These are phyloP conservation scores for Catocala fraxini DNA, from an alignment of 2,888 invertebrate species.

Conservation along the genomic window DNA sequence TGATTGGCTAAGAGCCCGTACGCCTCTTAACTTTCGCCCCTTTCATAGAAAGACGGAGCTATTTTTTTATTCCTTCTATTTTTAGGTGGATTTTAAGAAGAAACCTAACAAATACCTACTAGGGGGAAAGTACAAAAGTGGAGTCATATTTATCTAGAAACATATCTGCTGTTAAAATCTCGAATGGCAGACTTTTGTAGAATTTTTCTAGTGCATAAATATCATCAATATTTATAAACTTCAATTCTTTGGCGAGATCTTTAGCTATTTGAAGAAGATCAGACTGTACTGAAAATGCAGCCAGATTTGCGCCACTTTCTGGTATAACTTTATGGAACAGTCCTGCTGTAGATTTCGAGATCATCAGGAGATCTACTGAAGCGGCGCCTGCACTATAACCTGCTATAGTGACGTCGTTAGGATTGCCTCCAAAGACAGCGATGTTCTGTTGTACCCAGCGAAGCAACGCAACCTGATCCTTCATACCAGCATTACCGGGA, in stretches of 20 bases:
- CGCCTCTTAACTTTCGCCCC: too few species aligned
- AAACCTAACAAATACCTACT: not conserved
- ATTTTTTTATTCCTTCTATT: too few species aligned
- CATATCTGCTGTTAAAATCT: slow-evolving; percentile 46
- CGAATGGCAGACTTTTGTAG: slow-evolving; percentile 55
- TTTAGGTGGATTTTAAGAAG: too few species aligned
- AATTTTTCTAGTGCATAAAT: slow-evolving; percentile 63
- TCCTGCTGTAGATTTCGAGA: slow-evolving; percentile 54
- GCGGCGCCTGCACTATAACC: slow-evolving; percentile 58
- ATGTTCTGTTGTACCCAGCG: slow-evolving; percentile 62
- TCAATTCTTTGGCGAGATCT: slow-evolving; percentile 47
- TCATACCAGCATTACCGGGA: slow-evolving; percentile 64
- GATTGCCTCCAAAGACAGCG: slow-evolving; percentile 58
- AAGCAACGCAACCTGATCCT: slow-evolving; percentile 59
- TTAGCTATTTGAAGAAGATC: slow-evolving; percentile 62
- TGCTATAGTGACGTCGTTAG: slow-evolving; percentile 57
- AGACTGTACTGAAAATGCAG: slow-evolving; percentile 51
- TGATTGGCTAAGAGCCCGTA: too few species aligned
- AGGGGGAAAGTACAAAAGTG: slow-evolving; percentile 37
- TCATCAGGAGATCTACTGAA: slow-evolving; percentile 47
- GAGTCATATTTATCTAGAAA: slow-evolving; percentile 48
- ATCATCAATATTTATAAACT: slow-evolving; percentile 56
- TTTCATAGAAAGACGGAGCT: too few species aligned
- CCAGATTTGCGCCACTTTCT: slow-evolving; percentile 62
- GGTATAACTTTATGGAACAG: slow-evolving; percentile 64